Evolutionary conservation across 1,140 invertebrate species (phyloP), one percentile per base, ranked within the genome.

Genomic region (Brachionus manjavacas): DNA sequence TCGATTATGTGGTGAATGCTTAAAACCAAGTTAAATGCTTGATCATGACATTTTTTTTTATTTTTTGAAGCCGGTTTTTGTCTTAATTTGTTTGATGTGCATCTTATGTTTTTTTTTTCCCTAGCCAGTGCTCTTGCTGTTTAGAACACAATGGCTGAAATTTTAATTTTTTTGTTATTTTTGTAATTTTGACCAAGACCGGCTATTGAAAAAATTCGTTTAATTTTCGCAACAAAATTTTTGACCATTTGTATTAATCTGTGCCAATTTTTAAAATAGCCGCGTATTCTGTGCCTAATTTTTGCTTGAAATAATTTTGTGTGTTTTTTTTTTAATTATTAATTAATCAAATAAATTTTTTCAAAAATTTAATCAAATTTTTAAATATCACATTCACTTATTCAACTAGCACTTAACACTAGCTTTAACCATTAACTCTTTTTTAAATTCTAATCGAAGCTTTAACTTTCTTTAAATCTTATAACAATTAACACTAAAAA

Each of bases 1-100:
- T 76, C 72, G 28, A 76, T 76, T 25, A 76, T 76, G 72, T 76
- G 72, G 72, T 76, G 72, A 76, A 49, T 25, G 20, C 41, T 49
- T 28, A 76, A 49, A 72, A 49, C 41, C 41, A 76, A 46, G 41
- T 23, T 6, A 46, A 43, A 74, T 16, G 9, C 31, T 68, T 68
- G 25, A 72, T 16, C 68, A 72, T 72, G 35, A 72, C 35, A 43
- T 20, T 39, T 41, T 72, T 72, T 72, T 72, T 72, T 41, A 0
- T 28, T 39, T 68, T 68, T 39, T 35, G 4, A 9, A 31, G 66
- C 66, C 31, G 68, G 39, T 60, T 60, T 60, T 60, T 20, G 52
- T 23, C 52, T 20, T 4, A 23, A 20, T 60, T 60, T 20, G 52
- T 60, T 60, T 60, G 52, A 60, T 60, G 52, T 60, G 52, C 52